Conservation (phyloP, 2,113 vertebrate species). For the Macroglossus sobrinus region DNA sequence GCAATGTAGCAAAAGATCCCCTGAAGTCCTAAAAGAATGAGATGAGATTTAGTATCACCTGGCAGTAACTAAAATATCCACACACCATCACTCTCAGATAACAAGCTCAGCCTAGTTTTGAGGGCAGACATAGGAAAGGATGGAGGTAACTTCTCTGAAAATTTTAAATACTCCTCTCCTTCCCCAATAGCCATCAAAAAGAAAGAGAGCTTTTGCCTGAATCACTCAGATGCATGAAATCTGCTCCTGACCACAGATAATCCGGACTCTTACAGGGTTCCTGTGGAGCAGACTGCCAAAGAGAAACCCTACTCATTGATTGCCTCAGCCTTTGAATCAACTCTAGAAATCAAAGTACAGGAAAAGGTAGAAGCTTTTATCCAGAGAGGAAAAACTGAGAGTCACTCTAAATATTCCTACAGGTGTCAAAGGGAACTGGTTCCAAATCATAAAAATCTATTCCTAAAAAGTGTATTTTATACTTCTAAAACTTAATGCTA, state of each 20-base stretch:
- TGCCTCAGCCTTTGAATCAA: background rate
- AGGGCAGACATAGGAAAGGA: background rate
- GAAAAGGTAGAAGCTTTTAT: constrained; percentile 12
- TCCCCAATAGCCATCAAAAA: background rate
- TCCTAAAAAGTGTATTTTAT: constrained; percentile 5
- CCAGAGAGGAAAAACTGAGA: background rate
- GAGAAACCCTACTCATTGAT: background rate
- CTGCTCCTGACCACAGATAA: constrained; percentile 3
- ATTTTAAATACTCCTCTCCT: background rate
- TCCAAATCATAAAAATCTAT: constrained; percentile 42
- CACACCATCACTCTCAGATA: background rate
- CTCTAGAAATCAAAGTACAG: background rate
- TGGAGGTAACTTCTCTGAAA: background rate
- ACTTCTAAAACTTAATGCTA: background rate
- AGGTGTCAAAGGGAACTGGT: constrained; percentile 40
- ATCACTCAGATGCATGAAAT: constrained; percentile 13
- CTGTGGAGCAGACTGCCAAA: background rate
- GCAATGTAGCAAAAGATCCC: constrained; percentile 28
- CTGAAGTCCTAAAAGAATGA: constrained; percentile 38
- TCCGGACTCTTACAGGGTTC: background rate
- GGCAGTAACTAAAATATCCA: constrained; percentile 23
- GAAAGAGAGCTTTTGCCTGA: background rate
- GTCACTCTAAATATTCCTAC: constrained; percentile 20
- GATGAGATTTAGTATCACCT: constrained; percentile 41
- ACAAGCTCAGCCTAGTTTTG: background rate